A percentile compares a stretch with the other conserved stretches of the same genome.
Conservation (phyloP, 2,113 vertebrate genomes). For the Equus quagga region DNA sequence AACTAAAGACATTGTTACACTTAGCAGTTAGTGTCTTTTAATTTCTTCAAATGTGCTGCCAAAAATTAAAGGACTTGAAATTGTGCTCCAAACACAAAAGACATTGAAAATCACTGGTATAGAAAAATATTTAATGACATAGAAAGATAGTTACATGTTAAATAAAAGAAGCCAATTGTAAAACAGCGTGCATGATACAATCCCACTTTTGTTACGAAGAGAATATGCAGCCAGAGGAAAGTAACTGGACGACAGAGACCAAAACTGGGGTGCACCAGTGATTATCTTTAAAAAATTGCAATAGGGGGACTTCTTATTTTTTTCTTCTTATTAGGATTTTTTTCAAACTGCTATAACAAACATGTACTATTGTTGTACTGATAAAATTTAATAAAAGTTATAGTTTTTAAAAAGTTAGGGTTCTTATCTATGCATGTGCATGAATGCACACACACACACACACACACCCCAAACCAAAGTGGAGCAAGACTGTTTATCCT, state of each 20-base stretch:
- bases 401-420: background rate
- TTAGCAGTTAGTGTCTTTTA: background rate
- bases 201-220: background rate
- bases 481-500: background rate
- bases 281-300: background rate
- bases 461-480: background rate
- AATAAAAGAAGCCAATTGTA: background rate
- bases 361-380: background rate
- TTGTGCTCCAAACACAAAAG: background rate
- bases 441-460: too few species aligned
- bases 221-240: background rate
- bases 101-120: background rate
- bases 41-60: background rate
- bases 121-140: background rate
- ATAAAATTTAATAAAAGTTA: background rate
- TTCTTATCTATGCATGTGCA: background rate
- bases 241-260: background rate
- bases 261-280: background rate
- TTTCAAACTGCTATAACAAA: background rate
- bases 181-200: background rate
- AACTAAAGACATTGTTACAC: background rate
- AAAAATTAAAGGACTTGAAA: background rate
- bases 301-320: background rate
- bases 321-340: background rate
- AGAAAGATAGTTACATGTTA: background rate